Conservation (phyloP, 2,888 invertebrate genomes). For the Listrodromus nycthemerus region DNA sequence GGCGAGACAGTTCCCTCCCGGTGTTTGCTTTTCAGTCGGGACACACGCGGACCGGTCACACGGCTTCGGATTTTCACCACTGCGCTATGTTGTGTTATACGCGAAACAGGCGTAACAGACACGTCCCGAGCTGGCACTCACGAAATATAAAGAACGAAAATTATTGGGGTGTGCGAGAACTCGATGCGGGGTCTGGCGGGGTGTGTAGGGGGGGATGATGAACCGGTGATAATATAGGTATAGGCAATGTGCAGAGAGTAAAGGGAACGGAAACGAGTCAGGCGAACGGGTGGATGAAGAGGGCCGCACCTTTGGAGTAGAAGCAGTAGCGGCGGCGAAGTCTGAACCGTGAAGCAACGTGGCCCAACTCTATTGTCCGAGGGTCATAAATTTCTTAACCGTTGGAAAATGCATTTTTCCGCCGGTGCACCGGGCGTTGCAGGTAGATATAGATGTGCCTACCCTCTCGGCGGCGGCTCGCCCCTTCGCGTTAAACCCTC, state of each 20-base stretch:
- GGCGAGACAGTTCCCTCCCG: constrained; percentile 6
- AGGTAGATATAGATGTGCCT: constrained; percentile 57
- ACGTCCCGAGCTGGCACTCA: constrained; percentile 43
- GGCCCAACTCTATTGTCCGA: constrained; percentile 77
- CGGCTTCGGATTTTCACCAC: not conserved
- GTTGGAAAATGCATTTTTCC: constrained; percentile 82
- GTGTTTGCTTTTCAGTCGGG: constrained; percentile 43
- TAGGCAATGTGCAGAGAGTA: constrained; percentile 16
- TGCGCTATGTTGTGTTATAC: constrained; percentile 20
- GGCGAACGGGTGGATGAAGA: constrained; percentile 48
- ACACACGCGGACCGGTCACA: constrained; percentile 3
- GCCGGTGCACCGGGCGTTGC: constrained; percentile 71
- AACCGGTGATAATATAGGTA: constrained; percentile 39
- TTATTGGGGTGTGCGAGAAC: constrained; percentile 49
- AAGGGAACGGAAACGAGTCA: constrained; percentile 41
- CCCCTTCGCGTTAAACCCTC: constrained; percentile 46
- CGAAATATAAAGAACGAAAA: constrained; percentile 44
- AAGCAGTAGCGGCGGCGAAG: constrained; percentile 31
- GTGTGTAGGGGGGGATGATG: constrained; percentile 40
- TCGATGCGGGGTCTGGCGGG: constrained; percentile 2
- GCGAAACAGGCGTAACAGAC: constrained; percentile 38
- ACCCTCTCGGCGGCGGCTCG: constrained; percentile 28
- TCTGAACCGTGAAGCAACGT: constrained; percentile 68
- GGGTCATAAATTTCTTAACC: constrained; percentile 80
- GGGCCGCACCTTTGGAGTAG: constrained; percentile 50